phyloP scores from a whole-genome alignment of 2,113 vertebrate genomes.

The Corvus hawaiiensis region DNA sequence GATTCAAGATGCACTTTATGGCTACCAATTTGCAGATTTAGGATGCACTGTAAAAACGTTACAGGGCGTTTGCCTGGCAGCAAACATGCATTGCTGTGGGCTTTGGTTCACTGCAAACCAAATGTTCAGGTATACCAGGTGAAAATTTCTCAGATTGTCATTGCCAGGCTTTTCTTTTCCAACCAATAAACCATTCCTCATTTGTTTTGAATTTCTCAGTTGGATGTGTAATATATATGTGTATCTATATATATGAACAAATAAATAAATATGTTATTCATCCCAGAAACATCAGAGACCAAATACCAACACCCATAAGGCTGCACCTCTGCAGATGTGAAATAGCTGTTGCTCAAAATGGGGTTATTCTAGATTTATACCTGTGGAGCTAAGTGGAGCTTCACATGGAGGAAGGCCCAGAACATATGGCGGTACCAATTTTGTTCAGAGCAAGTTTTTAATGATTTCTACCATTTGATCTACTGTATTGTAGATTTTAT shows the following conservation, averaged over 20 bases:
- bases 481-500: conserved; percentile 20
- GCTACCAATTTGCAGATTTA: neutral
- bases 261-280: neutral
- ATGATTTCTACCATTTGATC: conserved; percentile 32
- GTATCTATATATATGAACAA: neutral
- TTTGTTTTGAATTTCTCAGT: neutral
- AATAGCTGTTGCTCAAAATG: neutral
- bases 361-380: conserved; percentile 6
- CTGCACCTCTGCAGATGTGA: neutral
- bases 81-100: neutral
- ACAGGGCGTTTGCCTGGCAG: neutral
- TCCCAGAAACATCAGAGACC: neutral
- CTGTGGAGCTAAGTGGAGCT: neutral
- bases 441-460: conserved; percentile 31
- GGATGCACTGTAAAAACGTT: neutral
- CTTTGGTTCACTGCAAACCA: neutral
- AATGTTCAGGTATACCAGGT: neutral
- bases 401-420: neutral
- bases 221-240: neutral
- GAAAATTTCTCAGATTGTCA: neutral
- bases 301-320: neutral
- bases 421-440: neutral
- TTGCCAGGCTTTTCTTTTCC: neutral
- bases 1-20: neutral
- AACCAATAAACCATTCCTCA: neutral